Evolutionary conservation across 2,113 vertebrate species (phyloP), one percentile per base, ranked within the genome.

Genomic region (Noctilio leporinus): DNA sequence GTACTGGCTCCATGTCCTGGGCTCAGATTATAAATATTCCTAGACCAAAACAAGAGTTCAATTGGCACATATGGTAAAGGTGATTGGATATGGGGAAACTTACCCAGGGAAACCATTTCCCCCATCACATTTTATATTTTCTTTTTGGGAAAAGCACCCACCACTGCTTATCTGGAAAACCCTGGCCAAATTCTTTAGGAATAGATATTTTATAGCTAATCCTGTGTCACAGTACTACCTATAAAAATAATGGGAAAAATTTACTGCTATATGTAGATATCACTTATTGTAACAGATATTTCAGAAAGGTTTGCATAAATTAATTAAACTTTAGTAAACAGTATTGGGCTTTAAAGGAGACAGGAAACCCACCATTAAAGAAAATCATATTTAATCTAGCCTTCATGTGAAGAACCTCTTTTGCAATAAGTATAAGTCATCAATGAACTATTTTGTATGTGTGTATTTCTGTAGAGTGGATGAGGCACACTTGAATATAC

Each of bases 21-120:
- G 81, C 88, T 92, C 67, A 82, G 85, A 73, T 94, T 97, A 67
- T 64, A 94, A 59, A 86, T 91, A 91, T 89, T 76, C 35, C 70
- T 86, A 89, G 78, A 89, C 45, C 91, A 86, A 88, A 95, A 53
- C 20, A 95, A 94, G 64, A 82, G 15, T 89, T 88, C 73, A 94
- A 47, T 89, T 93, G 73, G 38, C 22, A 38, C 14, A 59, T 89
- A 30, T 86, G 59, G 72, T 94, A 86, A 92, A 91, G 76, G 65
- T 86, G 49, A 89, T 47, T 84, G 45, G 28, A 65, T 65, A 45
- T 35, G 30, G 43, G 51, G 24, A 94, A 53, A 45, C 8, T 70
- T 93, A 93, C 91, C 86, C 72, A 93, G 84, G 59, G 40, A 85
- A 92, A 81, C 11, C 9, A 86, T 96, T 77, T 80, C 8, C 53